Conservation (phyloP, 2,888 invertebrate genomes). For the Melikaiella ostensackeni region DNA sequence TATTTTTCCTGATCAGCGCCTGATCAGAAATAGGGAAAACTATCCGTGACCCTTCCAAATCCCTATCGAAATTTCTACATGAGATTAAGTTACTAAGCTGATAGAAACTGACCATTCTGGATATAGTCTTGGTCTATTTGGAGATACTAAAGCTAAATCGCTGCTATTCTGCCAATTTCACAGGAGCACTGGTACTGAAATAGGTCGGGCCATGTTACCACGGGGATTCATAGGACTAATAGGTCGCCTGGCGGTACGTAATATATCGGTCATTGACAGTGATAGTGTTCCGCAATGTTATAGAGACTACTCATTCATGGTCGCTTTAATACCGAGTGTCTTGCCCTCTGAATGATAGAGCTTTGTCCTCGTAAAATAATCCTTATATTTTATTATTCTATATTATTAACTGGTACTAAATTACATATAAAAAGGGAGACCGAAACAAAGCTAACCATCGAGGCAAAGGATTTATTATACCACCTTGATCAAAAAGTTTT, state of each 20-base stretch:
- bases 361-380: background rate
- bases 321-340: conserved; percentile 63
- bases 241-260: conserved; percentile 63
- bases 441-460: too few relatives aligned
- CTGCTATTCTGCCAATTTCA: conserved; percentile 64
- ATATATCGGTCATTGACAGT: conserved; percentile 74
- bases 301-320: conserved; percentile 59
- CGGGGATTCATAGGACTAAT: conserved; percentile 57
- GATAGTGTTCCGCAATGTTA: conserved; percentile 62
- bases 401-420: background rate
- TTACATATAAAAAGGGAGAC: too few relatives aligned
- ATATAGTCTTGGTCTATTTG: background rate
- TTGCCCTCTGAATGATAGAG: background rate
- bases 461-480: too few relatives aligned
- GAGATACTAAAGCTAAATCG: conserved; percentile 50
- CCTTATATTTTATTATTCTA: background rate
- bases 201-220: conserved; percentile 62
- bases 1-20: too few relatives aligned
- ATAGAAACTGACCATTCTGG: too few relatives aligned
- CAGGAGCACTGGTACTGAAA: conserved; percentile 61
- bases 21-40: too few relatives aligned
- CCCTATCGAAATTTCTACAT: too few relatives aligned
- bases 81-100: background rate
- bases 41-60: too few relatives aligned
- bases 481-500: too few relatives aligned